These are phyloP conservation scores for Sepioteuthis lessoniana DNA, from an alignment of 2,888 invertebrate genomes.

Conservation along the genomic window DNA sequence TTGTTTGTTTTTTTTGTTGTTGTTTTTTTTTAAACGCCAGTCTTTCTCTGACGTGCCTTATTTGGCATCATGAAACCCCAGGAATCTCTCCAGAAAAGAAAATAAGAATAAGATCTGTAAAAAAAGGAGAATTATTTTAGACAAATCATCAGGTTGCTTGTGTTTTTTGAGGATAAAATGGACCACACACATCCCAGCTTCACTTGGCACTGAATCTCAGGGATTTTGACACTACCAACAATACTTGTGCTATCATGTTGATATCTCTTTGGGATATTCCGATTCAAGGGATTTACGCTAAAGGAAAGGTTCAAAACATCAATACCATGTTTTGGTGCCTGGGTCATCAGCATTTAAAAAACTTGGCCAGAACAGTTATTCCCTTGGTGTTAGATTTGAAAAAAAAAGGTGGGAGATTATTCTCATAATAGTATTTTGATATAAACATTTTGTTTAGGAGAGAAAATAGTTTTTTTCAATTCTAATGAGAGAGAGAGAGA, in stretches of 20 bases:
- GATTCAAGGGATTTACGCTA: background rate
- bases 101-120: background rate
- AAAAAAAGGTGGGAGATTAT: too few species aligned
- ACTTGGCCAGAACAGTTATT: too few species aligned
- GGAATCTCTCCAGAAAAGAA: background rate
- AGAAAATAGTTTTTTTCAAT: too few species aligned
- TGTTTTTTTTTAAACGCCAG: background rate
- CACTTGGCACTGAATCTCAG: background rate
- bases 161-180: background rate
- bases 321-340: background rate
- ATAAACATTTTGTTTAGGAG: too few species aligned
- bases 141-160: background rate
- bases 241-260: background rate
- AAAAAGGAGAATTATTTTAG: background rate
- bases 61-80: background rate
- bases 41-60: background rate
- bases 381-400: too few species aligned
- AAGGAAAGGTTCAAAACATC: background rate
- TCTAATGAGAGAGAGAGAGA: too few species aligned
- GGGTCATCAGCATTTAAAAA: background rate
- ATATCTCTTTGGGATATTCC: background rate
- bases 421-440: too few species aligned
- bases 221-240: background rate
- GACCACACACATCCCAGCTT: constrained; percentile 6
- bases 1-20: background rate